Evolutionary conservation across 2,113 vertebrate species (phyloP).

Genomic region (Electrona antarctica): DNA sequence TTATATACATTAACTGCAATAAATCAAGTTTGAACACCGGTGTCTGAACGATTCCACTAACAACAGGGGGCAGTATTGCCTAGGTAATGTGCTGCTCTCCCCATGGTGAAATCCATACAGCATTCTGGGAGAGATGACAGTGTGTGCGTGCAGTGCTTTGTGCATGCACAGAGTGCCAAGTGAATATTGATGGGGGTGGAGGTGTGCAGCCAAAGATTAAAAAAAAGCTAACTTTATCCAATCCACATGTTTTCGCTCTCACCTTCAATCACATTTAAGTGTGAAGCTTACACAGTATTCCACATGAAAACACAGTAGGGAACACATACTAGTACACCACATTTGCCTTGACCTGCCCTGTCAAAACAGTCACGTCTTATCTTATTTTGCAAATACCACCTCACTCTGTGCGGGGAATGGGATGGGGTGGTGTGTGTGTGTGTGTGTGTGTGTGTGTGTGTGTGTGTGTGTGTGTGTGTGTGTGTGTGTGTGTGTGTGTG

Average conservation of each 20-base stretch:
- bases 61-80: slow-evolving; percentile 68
- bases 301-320: not conserved
- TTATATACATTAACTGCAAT: too few species aligned
- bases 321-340: slow-evolving; percentile 24
- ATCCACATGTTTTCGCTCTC: not conserved
- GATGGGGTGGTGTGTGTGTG: not conserved
- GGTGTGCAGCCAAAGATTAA: too few species aligned
- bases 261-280: not conserved
- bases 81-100: slow-evolving; percentile 7
- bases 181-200: too few species aligned
- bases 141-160: too few species aligned
- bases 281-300: not conserved
- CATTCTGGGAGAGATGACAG: too few species aligned
- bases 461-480: too few species aligned
- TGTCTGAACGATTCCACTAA: not conserved
- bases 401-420: slow-evolving; percentile 35
- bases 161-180: too few species aligned
- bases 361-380: slow-evolving; percentile 65
- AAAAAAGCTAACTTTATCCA: too few species aligned
- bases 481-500: too few species aligned
- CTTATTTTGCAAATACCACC: slow-evolving; percentile 56
- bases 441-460: too few species aligned
- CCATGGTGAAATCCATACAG: too few species aligned
- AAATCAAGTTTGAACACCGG: too few species aligned
- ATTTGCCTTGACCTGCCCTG: slow-evolving; percentile 42